A percentile compares a stretch with the other conserved stretches of the same genome.
Evolutionary conservation across 2,888 invertebrate species (phyloP).

Genomic region (Morpho achilles): DNA sequence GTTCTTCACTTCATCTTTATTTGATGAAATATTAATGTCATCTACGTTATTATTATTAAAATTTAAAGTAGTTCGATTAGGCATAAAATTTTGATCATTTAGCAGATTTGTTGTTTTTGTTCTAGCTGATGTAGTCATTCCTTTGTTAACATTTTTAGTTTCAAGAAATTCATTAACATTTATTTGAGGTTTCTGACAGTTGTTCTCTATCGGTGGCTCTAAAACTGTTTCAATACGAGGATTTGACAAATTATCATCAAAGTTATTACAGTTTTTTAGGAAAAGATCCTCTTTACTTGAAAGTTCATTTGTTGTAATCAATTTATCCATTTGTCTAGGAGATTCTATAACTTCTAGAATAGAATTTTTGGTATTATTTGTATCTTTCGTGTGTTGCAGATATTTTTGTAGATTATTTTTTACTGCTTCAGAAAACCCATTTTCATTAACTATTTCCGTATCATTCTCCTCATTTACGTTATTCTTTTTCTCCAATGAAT

Average conservation of each 20-base stretch:
- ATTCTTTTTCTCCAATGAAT: conserved; percentile 45
- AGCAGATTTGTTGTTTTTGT: no score
- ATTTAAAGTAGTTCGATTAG: background rate
- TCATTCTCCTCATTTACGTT: conserved; percentile 38
- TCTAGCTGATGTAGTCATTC: no score
- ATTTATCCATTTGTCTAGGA: background rate
- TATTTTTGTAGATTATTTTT: conserved; percentile 50
- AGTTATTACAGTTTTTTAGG: no score
- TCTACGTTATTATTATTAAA: background rate
- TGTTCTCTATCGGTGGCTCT: no score
- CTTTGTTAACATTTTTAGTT: no score
- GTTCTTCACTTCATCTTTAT: background rate
- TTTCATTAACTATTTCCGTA: conserved; percentile 26
- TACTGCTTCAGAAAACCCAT: conserved; percentile 52
- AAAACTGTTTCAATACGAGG: no score
- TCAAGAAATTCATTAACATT: no score
- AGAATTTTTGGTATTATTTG: conserved; percentile 24
- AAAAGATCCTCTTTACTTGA: no score
- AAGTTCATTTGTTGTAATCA: no score
- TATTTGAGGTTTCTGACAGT: no score
- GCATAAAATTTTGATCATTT: background rate
- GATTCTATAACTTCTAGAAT: conserved; percentile 22
- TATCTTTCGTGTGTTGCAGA: conserved; percentile 37
- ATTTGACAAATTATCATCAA: no score
- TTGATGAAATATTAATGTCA: background rate